Base-by-base conservation (phyloP, 2,797 vertebrate genomes). In the Carcharodon carcharias region DNA sequence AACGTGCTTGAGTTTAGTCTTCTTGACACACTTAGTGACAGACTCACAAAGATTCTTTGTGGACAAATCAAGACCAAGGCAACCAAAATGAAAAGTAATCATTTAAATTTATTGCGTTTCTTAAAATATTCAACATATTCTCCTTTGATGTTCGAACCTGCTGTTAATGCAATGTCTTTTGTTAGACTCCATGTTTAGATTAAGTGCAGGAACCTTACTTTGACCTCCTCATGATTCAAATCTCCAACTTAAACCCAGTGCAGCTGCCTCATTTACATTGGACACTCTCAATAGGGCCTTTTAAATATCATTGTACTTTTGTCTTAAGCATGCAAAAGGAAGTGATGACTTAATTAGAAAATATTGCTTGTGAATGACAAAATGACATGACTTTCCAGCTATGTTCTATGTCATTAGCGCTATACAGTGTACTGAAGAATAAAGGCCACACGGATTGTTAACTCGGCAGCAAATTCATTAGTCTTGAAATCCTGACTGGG, bases 1-100 rank as follows among this genome's bases (percentile, higher is more conserved):
- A 99, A 98, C 0, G 98, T 99, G 82, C 98, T 98, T 80, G 99
- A 99, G 97, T 99, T 99, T 97, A 98, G 98, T 0, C 98, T 99
- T 97, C 98, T 99, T 96, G 97, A 98, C 97, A 98, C 98, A 16
- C 97, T 99, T 97, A 98, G 99, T 14, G 96, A 98, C 28, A 98
- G 98, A 2, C 98, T 99, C 96, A 98, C 98, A 6, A 98, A 97
- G 96, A 98, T 99, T 96, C 97, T 99, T 96, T 99, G 99, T 96
- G 97, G 98, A 96, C 98, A 98, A 96, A 98, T 99, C 96, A 98
- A 98, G 96, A 98, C 88, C 40, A 89, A 98, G 96, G 98, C 98
- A 45, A 97, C 97, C 97, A 98, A 97, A 96, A 97, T 97, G 12
- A 98, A 97, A 96, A 97, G 98, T 98, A 97, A 97, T 96, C 96